Percentiles rank a stretch among this genome's conserved stretches.
phyloP scores from a whole-genome alignment of 2,797 vertebrate species.

The Bradypus variegatus region DNA sequence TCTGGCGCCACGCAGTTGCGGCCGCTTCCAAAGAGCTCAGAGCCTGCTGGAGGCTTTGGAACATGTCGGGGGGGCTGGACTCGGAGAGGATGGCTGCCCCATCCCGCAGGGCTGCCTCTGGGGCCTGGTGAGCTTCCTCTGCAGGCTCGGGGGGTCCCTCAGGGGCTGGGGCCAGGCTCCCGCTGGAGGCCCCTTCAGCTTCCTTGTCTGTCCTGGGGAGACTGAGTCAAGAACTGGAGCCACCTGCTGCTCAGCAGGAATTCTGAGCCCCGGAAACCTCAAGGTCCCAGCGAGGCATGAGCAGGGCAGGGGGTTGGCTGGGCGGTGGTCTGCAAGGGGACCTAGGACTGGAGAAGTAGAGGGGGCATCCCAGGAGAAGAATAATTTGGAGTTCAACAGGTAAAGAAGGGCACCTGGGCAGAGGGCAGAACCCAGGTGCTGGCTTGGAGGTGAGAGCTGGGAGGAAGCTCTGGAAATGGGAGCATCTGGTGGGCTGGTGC shows the following conservation, averaged over 20 bases:
- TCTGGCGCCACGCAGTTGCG: constrained; percentile 75
- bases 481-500: background rate
- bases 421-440: background rate
- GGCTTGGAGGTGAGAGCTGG: background rate
- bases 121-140: background rate
- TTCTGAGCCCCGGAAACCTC: background rate
- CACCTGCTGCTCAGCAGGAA: background rate
- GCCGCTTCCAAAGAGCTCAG: constrained; percentile 84
- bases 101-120: background rate
- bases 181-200: background rate
- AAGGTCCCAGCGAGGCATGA: background rate
- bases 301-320: background rate
- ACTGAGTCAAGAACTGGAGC: background rate
- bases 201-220: background rate
- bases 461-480: constrained; percentile 7
- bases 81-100: background rate
- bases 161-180: background rate
- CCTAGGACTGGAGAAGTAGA: background rate
- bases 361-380: background rate
- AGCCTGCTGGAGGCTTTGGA: constrained; percentile 78
- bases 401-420: background rate
- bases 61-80: constrained; percentile 71
- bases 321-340: background rate
- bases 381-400: background rate
- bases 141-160: background rate